These are phyloP conservation scores for Rhingia rostrata DNA, from an alignment of 2,888 invertebrate genomes.

Conservation along the genomic window DNA sequence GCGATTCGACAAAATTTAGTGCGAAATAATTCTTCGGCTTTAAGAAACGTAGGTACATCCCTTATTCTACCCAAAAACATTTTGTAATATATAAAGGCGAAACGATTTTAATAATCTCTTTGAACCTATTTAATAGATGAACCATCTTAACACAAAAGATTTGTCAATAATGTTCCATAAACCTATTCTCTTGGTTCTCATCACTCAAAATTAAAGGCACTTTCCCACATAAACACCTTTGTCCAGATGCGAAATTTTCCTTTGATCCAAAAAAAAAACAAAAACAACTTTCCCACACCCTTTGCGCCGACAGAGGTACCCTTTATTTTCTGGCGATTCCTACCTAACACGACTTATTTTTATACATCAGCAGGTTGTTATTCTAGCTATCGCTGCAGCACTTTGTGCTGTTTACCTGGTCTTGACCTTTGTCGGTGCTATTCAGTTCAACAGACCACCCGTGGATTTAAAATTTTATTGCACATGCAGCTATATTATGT, in stretches of 20 bases:
- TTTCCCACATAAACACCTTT: constrained; percentile 19
- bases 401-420: constrained; percentile 31
- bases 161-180: too few species aligned
- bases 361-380: neutral
- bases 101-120: too few species aligned
- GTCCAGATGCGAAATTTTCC: neutral
- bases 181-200: too few species aligned
- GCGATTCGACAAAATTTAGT: too few species aligned
- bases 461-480: constrained; percentile 29
- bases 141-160: too few species aligned
- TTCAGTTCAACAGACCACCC: constrained; percentile 54
- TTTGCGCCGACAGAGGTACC: neutral
- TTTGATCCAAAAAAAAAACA: too few species aligned
- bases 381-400: constrained; percentile 8
- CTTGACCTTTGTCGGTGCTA: constrained; percentile 57
- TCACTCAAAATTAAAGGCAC: neutral
- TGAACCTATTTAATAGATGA: too few species aligned
- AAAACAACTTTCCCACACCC: constrained; percentile 5
- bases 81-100: too few species aligned
- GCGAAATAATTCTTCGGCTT: too few species aligned
- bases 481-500: constrained; percentile 25
- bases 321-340: neutral
- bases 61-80: too few species aligned
- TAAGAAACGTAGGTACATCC: too few species aligned
- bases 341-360: neutral